Evolutionary conservation across 2,888 invertebrate species (phyloP), one percentile per base, ranked within the genome.

Genomic region (Aphodius sticticus): DNA sequence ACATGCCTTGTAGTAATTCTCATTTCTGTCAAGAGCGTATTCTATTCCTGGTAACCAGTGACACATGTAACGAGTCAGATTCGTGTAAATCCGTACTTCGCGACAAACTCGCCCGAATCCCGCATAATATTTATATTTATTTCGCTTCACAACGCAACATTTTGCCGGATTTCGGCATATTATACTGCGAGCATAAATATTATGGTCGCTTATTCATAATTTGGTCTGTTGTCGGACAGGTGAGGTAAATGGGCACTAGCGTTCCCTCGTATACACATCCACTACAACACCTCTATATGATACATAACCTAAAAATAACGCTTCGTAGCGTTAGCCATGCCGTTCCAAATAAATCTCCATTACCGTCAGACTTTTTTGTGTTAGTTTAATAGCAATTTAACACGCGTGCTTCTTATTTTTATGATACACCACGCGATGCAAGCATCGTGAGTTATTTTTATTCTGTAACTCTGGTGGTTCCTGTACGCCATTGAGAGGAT

Each of bases 161-260:
- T 53, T 5, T 53, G 53, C 53, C 53, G 4, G 53, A 53, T 53
- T 53, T 53, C 53, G 4, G 12, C 53, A 53, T 7, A 53, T 26
- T 26, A 26, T 53, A 53, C 12, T 9, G 53, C 53, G 53, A 12
- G 53, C 53, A 53, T 53, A 53, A 53, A 53, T 53, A 53, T 53
- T 53, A 53, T 53, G 53, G 53, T 53, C 53, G 53, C 53, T 53
- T 53, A 53, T 53, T 53, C 53, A 53, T 53, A 53, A 53, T 53
- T 53, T 53, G 9, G 53, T 53, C 9, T 12, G 53, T 53, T 3
- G 53, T 12, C 53, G 53, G 9, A 12, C 53, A 7, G 53, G 53
- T 12, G 26, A 53, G 53, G 53, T 53, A 53, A 53, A 53, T 53
- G 53, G 53, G 53, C 53, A 53, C 53, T 53, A 53, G 3, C 53